phyloP scores from a whole-genome alignment of 2,797 vertebrate species.

The Tympanoctomys barrerae region DNA sequence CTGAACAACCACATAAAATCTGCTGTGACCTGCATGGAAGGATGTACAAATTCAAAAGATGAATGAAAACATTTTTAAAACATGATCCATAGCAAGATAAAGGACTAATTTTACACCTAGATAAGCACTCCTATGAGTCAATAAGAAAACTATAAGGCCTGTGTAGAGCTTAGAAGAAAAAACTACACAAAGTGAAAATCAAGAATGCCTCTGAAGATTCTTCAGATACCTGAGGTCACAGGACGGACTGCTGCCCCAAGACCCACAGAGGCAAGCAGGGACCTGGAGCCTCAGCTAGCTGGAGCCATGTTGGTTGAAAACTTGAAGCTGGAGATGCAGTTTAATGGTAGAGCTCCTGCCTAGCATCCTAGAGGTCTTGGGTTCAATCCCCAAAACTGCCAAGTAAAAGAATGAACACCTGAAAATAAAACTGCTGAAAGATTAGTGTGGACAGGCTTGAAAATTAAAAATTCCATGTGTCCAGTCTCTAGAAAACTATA shows the following conservation, averaged over 20 bases:
- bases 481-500: not conserved
- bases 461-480: not conserved
- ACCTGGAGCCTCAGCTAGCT: not conserved
- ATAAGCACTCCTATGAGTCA: slow-evolving; percentile 11
- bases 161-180: not conserved
- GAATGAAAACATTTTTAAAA: not conserved
- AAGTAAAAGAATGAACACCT: not conserved
- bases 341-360: not conserved
- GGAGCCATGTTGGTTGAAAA: not conserved
- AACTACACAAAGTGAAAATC: not conserved
- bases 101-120: not conserved
- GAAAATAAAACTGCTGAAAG: not conserved
- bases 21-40: not conserved
- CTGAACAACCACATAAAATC: slow-evolving; percentile 1
- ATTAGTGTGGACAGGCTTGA: not conserved
- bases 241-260: not conserved
- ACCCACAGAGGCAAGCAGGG: not conserved
- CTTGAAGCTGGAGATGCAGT: no score
- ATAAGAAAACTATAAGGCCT: not conserved
- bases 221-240: not conserved
- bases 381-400: not conserved
- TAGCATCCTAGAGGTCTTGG: not conserved
- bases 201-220: not conserved
- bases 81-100: not conserved
- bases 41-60: slow-evolving; percentile 25